Conservation (phyloP, 1,140 invertebrate genomes). For the Bombus sibiricus region DNA sequence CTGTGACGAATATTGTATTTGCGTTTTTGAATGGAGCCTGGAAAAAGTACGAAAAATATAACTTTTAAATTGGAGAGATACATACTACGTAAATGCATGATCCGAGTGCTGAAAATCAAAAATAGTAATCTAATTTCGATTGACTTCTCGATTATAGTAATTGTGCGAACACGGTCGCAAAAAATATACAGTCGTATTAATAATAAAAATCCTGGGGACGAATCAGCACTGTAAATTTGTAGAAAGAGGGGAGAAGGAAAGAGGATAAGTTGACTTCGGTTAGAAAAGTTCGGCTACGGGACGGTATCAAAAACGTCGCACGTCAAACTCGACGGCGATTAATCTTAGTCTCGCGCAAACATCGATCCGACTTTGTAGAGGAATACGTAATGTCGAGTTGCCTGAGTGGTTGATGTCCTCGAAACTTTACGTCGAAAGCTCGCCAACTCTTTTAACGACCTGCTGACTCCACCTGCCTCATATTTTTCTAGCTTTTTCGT, state of each 20-base stretch:
- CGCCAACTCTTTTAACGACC: slow-evolving; percentile 27
- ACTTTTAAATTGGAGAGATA: too few relatives aligned
- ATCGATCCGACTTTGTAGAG: slow-evolving; percentile 65
- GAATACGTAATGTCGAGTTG: slow-evolving; percentile 62
- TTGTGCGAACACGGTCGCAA: too few relatives aligned
- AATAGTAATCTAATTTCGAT: too few relatives aligned
- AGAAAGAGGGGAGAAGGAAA: not conserved
- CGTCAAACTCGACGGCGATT: slow-evolving; percentile 65
- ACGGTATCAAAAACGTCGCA: slow-evolving; percentile 53
- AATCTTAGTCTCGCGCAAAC: slow-evolving; percentile 67
- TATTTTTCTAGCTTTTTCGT: not conserved
- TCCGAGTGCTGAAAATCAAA: too few relatives aligned
- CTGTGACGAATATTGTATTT: too few relatives aligned
- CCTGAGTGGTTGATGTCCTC: slow-evolving; percentile 8
- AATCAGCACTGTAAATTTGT: not conserved
- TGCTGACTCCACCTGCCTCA: slow-evolving; percentile 1
- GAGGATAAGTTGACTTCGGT: not conserved
- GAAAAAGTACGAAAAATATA: too few relatives aligned
- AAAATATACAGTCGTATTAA: too few relatives aligned
- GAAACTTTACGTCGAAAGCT: slow-evolving; percentile 17
- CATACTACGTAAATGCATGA: too few relatives aligned
- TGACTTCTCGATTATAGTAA: too few relatives aligned
- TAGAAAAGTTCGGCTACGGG: not conserved
- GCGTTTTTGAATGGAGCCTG: too few relatives aligned
- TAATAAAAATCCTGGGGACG: not conserved